Evolutionary conservation across 2,797 vertebrate genomes (phyloP), one percentile per base, ranked within the genome.

Genomic region (Hemibagrus guttatus): DNA sequence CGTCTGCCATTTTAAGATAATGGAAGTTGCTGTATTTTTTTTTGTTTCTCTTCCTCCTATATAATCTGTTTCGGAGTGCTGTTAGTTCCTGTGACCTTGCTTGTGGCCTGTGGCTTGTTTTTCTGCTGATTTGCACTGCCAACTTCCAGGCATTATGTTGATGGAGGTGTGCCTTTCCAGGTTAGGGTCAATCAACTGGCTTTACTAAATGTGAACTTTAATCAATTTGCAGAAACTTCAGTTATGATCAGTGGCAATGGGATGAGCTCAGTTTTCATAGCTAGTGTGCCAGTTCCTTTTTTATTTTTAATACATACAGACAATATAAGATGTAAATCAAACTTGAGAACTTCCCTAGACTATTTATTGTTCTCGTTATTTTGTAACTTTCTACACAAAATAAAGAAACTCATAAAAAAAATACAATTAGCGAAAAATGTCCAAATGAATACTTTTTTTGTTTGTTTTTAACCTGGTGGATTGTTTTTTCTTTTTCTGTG

Each of bases 31-130:
- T 49, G 21, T 46, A 23, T 35, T 28, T 61, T 80, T 14, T 17
- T 74, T 46, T 74, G 59, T 82, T 82, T 82, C 59, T 52, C 39
- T 82, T 52, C 46, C 61, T 52, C 42, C 19, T 82, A 52, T 63
- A 46, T 64, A 63, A 12, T 64, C 59, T 81, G 59, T 19, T 39
- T 26, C 31, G 1, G 42, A 82, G 61, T 66, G 28, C 61, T 82
- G 80, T 2, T 2, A 52, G n/a, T 68, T 82, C 46, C 80, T 66
- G 80, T 82, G 42, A 28, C 26, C 23, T 46, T 0, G 3, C n/a
- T 52, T 21, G 61, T 66, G 42, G 26, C 31, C 31, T 79, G 56
- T 79, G 56, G 58, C n/a, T 42, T 80, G 58, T 42, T 39, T 64
- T 28, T 28, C 52, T 76, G 46, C 76, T 59, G 28, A 79, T 42